Evolutionary conservation across 2,113 vertebrate genomes (phyloP), one percentile per base, ranked within the genome.

Genomic region (Limanda limanda): DNA sequence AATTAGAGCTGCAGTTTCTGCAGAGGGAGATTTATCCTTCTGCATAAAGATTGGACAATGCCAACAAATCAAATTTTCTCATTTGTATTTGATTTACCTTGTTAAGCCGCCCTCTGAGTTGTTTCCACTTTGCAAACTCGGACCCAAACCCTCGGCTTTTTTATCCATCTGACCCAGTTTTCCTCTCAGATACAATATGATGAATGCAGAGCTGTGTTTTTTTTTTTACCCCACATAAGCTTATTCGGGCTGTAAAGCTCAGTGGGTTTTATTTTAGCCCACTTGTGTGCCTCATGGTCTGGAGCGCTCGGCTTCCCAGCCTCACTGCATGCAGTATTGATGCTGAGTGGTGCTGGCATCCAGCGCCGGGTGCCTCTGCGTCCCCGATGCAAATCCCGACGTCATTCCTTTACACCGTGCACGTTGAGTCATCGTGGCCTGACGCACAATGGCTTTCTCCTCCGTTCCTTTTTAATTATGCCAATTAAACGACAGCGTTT

Each of bases 261-360:
- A 78, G 71, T 68, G 83, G 45, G 55, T 89, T 88, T 90, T 91
- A 92, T 91, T 91, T 92, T 86, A 89, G 88, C 78, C 86, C 86
- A 79, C 83, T 79, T 78, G 78, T 91, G 78, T 78, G 64, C 82
- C 85, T 86, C 78, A 40, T 87, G 82, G 83, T 88, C 85, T 77
- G 81, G 68, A 83, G 81, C 74, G 54, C 67, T 87, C 69, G 74
- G 75, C 88, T 91, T 88, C 85, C 68, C 78, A 84, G 78, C 82
- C 70, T 87, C 71, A 70, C 86, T 82, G 80, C 86, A 85, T 92
- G 87, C 87, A 87, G 76, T 85, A 87, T 86, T 93, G 90, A 93
- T 88, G 90, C 76, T 90, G 85, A 90, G 90, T 76, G 66, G 74
- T 80, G 79, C 86, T 88, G 86, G 83, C 86, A 89, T 75, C 55